A percentile compares a stretch with the other conserved stretches of the same genome.
phyloP scores from a whole-genome alignment of 2,888 invertebrate species.

The Caenorhabditis virilis region DNA sequence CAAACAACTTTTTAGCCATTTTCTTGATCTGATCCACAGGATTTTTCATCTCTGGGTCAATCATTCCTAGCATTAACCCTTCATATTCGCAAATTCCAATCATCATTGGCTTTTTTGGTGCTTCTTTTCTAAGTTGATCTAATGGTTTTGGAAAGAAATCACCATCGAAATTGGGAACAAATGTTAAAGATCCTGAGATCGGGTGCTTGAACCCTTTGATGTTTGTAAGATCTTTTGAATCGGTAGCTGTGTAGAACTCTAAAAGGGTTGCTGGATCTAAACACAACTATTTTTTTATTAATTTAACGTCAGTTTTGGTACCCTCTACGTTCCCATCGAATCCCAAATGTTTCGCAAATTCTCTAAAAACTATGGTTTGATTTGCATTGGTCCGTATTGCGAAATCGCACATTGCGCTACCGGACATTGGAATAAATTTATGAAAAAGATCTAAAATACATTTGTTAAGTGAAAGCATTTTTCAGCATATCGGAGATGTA shows the following conservation, averaged over 20 bases:
- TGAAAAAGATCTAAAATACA: constrained; percentile 47
- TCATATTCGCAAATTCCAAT: constrained; percentile 47
- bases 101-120: constrained; percentile 40
- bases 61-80: constrained; percentile 40
- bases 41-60: constrained; percentile 11
- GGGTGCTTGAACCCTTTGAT: constrained; percentile 16
- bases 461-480: neutral
- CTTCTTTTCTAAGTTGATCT: constrained; percentile 40
- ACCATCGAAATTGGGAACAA: constrained; percentile 50
- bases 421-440: constrained; percentile 53
- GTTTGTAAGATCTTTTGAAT: constrained; percentile 2
- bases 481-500: neutral
- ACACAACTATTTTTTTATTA: no score
- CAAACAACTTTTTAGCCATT: constrained; percentile 1
- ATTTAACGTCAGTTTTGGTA: neutral
- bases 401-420: constrained; percentile 42
- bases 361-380: constrained; percentile 17
- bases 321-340: constrained; percentile 10
- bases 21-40: constrained; percentile 6
- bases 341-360: constrained; percentile 36
- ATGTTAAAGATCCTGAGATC: constrained; percentile 25
- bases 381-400: constrained; percentile 25
- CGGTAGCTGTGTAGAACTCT: constrained; percentile 9
- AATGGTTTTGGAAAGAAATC: constrained; percentile 53
- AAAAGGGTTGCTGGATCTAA: constrained; percentile 9